These are phyloP conservation scores for Myotis myotis DNA, from an alignment of 2,797 vertebrate genomes.

Conservation along the genomic window DNA sequence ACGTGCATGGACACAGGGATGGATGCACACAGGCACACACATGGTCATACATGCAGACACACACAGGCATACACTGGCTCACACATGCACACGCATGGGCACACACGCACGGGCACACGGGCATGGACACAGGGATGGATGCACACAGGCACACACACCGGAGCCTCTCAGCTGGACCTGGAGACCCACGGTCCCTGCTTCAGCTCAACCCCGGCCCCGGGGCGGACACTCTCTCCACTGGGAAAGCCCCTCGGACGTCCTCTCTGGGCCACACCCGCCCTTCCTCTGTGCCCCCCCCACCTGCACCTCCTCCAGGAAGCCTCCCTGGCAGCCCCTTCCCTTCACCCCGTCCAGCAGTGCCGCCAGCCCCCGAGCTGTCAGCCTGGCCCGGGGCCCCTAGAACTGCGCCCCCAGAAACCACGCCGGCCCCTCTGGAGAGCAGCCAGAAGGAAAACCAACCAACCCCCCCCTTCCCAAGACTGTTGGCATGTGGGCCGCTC, in stretches of 20 bases:
- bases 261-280: background rate
- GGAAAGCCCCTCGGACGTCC: background rate
- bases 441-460: background rate
- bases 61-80: background rate
- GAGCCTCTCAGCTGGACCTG: background rate
- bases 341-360: background rate
- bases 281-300: too few relatives aligned
- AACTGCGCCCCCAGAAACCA: background rate
- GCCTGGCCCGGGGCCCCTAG: background rate
- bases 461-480: background rate
- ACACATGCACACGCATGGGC: accelerated
- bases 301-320: too few relatives aligned
- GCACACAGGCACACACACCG: background rate
- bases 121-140: too few relatives aligned
- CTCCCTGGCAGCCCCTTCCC: background rate
- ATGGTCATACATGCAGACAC: too few relatives aligned
- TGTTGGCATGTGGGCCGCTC: too few relatives aligned
- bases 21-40: accelerated
- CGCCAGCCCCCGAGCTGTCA: background rate
- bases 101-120: background rate
- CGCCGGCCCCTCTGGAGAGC: background rate
- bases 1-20: too few relatives aligned
- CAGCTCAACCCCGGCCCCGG: accelerated
- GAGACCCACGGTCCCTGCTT: background rate
- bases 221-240: background rate